These are phyloP conservation scores for Corythornis madagascariensis DNA, from an alignment of 2,113 vertebrate species.

Conservation along the genomic window DNA sequence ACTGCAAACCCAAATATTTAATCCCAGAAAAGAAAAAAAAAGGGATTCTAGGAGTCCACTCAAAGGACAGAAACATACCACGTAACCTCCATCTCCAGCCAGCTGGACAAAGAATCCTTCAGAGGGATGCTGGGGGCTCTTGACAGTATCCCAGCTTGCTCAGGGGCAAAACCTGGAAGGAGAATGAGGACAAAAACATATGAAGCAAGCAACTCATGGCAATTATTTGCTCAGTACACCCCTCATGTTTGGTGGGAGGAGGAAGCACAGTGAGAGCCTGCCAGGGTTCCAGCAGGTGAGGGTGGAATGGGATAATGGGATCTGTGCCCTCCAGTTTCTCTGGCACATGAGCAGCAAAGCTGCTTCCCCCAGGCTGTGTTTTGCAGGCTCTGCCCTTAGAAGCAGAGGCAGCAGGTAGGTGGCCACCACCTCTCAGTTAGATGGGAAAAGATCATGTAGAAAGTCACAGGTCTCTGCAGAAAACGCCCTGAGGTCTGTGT, in stretches of 20 bases:
- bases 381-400: neutral
- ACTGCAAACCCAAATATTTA: constrained; percentile 60
- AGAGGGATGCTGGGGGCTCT: neutral
- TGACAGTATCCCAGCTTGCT: neutral
- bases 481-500: neutral
- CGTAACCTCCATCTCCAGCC: neutral
- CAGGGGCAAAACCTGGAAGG: accelerated
- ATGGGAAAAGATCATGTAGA: neutral
- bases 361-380: neutral
- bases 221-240: neutral
- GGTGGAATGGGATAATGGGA: neutral
- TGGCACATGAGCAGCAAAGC: neutral
- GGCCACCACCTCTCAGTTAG: neutral
- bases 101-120: constrained; percentile 21
- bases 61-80: constrained; percentile 16
- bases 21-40: constrained; percentile 6
- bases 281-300: neutral
- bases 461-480: neutral
- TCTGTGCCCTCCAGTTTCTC: neutral
- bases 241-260: neutral
- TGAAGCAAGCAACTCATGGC: neutral
- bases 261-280: accelerated
- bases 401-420: neutral
- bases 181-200: neutral
- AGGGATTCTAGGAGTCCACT: constrained; percentile 10